phyloP scores from a whole-genome alignment of 1,140 invertebrate genomes.

The Heliconius himera region DNA sequence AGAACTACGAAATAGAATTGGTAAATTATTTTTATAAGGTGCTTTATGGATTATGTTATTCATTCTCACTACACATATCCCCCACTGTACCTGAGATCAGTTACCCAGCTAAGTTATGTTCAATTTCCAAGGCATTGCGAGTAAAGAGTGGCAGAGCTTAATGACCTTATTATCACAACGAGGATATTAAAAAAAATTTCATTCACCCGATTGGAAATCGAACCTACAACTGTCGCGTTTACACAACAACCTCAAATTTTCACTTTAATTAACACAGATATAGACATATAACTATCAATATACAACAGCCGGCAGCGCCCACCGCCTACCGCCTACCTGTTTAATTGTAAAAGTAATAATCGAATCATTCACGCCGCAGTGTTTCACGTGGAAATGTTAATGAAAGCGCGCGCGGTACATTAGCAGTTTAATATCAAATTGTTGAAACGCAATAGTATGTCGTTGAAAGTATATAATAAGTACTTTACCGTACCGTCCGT shows the following conservation, averaged over 20 bases:
- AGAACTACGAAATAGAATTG: no score
- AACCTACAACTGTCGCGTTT: neutral
- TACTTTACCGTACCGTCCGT: no score
- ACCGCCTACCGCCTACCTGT: neutral
- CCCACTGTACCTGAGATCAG: no score
- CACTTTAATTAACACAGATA: neutral
- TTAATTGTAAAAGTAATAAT: conserved; percentile 11
- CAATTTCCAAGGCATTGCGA: neutral
- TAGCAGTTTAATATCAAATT: neutral
- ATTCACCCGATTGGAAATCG: neutral
- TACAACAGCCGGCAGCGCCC: neutral
- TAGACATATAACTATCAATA: neutral
- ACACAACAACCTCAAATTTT: no score
- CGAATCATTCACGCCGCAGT: conserved; percentile 8
- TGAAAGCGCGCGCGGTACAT: conserved; percentile 5
- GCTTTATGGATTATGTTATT: no score
- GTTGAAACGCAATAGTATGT: neutral
- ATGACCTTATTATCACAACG: neutral
- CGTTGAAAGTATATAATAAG: no score
- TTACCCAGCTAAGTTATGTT: neutral
- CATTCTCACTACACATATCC: no score
- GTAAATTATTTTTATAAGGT: no score
- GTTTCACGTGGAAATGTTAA: neutral
- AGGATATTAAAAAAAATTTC: neutral
- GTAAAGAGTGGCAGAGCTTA: neutral